phyloP scores from a whole-genome alignment of 2,797 vertebrate genomes.

The Squalus acanthias region DNA sequence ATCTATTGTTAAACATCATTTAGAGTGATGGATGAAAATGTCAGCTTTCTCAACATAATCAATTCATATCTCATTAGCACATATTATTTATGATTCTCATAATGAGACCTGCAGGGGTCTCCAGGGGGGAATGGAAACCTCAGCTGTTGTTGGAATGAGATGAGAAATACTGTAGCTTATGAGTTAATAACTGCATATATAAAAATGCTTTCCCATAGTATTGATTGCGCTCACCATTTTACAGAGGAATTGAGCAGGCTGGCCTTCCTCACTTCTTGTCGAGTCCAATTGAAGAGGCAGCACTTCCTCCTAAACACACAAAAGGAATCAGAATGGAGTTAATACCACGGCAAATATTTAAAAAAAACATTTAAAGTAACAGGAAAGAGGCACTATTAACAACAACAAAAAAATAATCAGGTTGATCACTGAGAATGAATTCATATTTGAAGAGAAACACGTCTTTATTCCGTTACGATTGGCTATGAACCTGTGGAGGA shows the following conservation, averaged over 20 bases:
- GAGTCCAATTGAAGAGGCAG: slow-evolving; percentile 49
- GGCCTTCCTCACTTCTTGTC: slow-evolving; percentile 47
- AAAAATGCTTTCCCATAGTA: slow-evolving; percentile 84
- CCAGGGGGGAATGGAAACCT: slow-evolving; percentile 65
- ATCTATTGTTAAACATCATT: slow-evolving; percentile 94
- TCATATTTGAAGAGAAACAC: slow-evolving; percentile 48
- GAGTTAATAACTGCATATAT: slow-evolving; percentile 96
- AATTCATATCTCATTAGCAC: slow-evolving; percentile 96
- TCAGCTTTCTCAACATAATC: slow-evolving; percentile 85
- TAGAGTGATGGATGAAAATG: slow-evolving; percentile 89
- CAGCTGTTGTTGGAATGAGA: slow-evolving; percentile 91
- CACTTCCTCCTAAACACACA: slow-evolving; percentile 49
- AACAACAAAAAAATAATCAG: slow-evolving; percentile 42
- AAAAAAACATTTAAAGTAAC: slow-evolving; percentile 44
- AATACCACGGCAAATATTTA: background rate
- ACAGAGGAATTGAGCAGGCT: slow-evolving; percentile 67
- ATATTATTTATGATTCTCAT: slow-evolving; percentile 94
- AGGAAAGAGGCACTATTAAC: slow-evolving; percentile 41
- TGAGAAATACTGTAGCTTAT: slow-evolving; percentile 97
- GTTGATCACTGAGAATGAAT: background rate
- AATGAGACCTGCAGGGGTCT: slow-evolving; percentile 73
- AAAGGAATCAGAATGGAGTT: slow-evolving; percentile 45
- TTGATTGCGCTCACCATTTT: slow-evolving; percentile 76
- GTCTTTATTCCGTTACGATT: slow-evolving; percentile 47
- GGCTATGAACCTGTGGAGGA: slow-evolving; percentile 44